These are phyloP conservation scores for Erythrolamprus reginae DNA, from an alignment of 2,113 vertebrate genomes.

Conservation along the genomic window DNA sequence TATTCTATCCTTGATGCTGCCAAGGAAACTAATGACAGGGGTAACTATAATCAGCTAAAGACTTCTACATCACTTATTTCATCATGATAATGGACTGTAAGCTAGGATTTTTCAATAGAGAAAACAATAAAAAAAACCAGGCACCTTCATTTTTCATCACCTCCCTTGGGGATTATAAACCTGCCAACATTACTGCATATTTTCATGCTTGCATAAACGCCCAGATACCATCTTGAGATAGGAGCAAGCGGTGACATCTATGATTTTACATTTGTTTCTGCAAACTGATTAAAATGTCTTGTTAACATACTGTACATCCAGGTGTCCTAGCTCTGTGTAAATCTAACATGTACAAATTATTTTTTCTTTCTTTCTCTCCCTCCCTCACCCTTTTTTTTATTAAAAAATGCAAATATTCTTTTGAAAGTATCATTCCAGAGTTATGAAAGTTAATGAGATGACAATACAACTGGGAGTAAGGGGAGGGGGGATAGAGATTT, in stretches of 20 bases:
- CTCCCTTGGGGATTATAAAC: slow-evolving; percentile 46
- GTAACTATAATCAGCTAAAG: slow-evolving; percentile 53
- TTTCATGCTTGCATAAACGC: slow-evolving; percentile 49
- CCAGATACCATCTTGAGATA: slow-evolving; percentile 44
- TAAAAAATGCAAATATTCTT: neutral
- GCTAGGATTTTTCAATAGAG: slow-evolving; percentile 58
- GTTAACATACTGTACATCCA: slow-evolving; percentile 43
- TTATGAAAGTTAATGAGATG: slow-evolving; percentile 1
- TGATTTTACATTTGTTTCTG: slow-evolving; percentile 50
- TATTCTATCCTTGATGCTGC: slow-evolving; percentile 37
- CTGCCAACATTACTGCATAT: slow-evolving; percentile 54
- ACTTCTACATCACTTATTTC: slow-evolving; percentile 57
- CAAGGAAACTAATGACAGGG: slow-evolving; percentile 51
- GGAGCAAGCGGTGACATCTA: slow-evolving; percentile 42
- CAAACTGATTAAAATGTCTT: slow-evolving; percentile 52
- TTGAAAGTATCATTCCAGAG: neutral
- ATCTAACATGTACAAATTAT: neutral
- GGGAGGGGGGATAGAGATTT: slow-evolving; percentile 2
- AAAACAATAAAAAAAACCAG: slow-evolving; percentile 61
- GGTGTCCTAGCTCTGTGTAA: slow-evolving; percentile 28
- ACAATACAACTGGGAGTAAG: neutral
- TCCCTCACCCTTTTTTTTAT: neutral
- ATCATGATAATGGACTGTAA: slow-evolving; percentile 52
- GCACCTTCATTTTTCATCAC: slow-evolving; percentile 53
- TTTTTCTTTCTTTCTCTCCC: neutral